phyloP scores from a whole-genome alignment of 2,797 vertebrate genomes.

The Darevskia mixta region DNA sequence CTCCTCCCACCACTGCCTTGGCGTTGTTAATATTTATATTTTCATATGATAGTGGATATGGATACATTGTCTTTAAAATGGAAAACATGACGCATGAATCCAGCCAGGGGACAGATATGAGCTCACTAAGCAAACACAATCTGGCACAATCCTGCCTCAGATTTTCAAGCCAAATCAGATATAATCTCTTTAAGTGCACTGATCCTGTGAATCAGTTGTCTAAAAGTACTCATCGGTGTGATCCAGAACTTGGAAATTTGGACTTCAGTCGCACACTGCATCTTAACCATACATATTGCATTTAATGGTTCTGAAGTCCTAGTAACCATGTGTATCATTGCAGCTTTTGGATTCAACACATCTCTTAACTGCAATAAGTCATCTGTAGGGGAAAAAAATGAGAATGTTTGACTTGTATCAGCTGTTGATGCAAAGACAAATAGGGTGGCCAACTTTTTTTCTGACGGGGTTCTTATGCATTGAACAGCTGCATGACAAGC shows the following conservation, averaged over 20 bases:
- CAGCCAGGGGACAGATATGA: conserved; percentile 21
- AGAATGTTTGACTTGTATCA: neutral
- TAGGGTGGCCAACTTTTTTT: neutral
- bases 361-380: neutral
- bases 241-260: neutral
- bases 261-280: neutral
- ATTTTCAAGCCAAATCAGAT: conserved; percentile 24
- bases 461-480: neutral
- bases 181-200: neutral
- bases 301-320: neutral
- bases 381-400: neutral
- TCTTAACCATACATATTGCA: neutral
- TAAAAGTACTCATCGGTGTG: neutral
- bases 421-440: neutral
- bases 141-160: neutral
- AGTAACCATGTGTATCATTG: neutral
- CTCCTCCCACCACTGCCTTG: neutral
- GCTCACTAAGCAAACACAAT: conserved; percentile 26
- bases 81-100: conserved; percentile 35
- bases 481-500: neutral
- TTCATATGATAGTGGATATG: neutral
- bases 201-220: conserved; percentile 1
- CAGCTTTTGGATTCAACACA: neutral
- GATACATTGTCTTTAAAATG: conserved; percentile 35
- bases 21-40: conserved; percentile 29